Conservation (phyloP, 2,797 vertebrate genomes). For the Siniperca undulata region DNA sequence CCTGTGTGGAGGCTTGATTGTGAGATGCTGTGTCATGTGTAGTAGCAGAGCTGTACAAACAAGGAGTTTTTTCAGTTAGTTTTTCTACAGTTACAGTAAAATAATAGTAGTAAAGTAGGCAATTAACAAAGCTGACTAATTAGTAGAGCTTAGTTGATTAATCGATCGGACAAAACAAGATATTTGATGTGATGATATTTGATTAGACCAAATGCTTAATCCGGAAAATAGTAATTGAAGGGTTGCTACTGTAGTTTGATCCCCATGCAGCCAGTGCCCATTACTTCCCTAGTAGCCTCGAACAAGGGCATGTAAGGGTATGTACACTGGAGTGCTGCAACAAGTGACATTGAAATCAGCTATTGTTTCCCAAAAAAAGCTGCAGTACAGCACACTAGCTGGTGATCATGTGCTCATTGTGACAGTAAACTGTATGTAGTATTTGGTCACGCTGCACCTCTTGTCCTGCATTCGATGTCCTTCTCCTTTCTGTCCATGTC, state of each 20-base stretch:
- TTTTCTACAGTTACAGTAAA: neutral
- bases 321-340: neutral
- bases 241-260: neutral
- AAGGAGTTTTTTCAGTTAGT: neutral
- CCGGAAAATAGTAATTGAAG: neutral
- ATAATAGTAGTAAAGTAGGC: neutral
- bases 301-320: slow-evolving; percentile 25
- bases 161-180: no score
- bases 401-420: neutral
- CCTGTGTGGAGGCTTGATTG: slow-evolving; percentile 12
- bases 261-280: neutral
- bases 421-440: neutral
- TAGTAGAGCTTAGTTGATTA: neutral
- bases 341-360: neutral
- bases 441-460: slow-evolving; percentile 9
- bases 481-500: slow-evolving; percentile 21
- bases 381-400: neutral
- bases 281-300: slow-evolving; percentile 6
- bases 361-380: slow-evolving; percentile 6
- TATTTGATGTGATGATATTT: neutral
- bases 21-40: neutral
- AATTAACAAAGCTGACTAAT: slow-evolving; percentile 4
- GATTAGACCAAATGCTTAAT: neutral
- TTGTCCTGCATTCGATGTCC: slow-evolving; percentile 4
- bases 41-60: neutral